Evolutionary conservation across 2,113 vertebrate species (phyloP).

Genomic region (Guaruba guarouba): DNA sequence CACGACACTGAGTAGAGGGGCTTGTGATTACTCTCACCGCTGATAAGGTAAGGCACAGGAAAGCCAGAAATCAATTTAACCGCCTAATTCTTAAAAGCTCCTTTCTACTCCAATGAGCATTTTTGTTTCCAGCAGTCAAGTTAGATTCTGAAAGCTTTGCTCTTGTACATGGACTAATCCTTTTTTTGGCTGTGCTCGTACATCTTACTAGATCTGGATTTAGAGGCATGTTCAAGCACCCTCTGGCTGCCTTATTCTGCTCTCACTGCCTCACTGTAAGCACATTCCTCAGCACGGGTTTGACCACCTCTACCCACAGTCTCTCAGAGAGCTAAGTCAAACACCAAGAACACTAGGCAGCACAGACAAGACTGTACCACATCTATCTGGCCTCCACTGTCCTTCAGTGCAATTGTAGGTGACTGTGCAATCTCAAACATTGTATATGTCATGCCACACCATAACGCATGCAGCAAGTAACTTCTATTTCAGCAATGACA

Average conservation of each 20-base stretch:
- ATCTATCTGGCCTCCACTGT: background rate
- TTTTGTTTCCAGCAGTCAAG: background rate
- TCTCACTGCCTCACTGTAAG: background rate
- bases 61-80: background rate
- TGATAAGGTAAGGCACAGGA: background rate
- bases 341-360: background rate
- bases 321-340: background rate
- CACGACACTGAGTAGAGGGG: background rate
- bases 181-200: background rate
- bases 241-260: background rate
- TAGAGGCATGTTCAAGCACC: background rate
- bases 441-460: background rate
- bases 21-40: background rate
- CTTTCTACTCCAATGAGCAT: background rate
- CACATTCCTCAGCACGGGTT: accelerated
- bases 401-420: background rate
- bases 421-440: background rate
- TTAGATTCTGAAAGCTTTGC: background rate
- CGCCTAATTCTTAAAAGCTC: background rate
- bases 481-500: background rate
- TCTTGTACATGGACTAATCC: background rate
- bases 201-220: background rate
- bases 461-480: background rate
- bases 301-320: background rate
- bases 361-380: background rate